Percentiles rank a stretch among this genome's conserved stretches.
Conservation (phyloP, 2,888 invertebrate species). For the Oscheius sp. region DNA sequence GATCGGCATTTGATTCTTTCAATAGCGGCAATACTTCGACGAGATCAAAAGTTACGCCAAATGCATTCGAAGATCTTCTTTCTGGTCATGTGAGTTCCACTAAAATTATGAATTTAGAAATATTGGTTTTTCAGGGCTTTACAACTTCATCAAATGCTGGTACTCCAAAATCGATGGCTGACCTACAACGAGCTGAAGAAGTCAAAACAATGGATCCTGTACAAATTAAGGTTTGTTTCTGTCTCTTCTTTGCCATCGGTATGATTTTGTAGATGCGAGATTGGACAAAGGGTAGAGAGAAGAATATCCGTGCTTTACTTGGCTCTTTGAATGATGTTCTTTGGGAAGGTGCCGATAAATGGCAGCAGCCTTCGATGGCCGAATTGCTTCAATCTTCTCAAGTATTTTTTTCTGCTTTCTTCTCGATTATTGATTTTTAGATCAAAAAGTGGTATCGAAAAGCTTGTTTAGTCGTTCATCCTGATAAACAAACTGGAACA, state of each 20-base stretch:
- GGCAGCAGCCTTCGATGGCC: constrained; percentile 93
- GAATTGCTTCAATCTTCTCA: constrained; percentile 89
- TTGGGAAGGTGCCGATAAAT: constrained; percentile 82
- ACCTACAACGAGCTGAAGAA: constrained; percentile 74
- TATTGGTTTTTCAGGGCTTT: constrained; percentile 6
- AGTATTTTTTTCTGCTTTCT: constrained; percentile 77
- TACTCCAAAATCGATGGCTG: constrained; percentile 73
- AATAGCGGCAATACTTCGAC: constrained; percentile 46
- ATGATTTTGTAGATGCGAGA: constrained; percentile 78
- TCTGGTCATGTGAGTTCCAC: constrained; percentile 63
- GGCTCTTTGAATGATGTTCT: constrained; percentile 88
- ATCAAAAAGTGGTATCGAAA: constrained; percentile 95
- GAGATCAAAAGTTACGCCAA: constrained; percentile 68
- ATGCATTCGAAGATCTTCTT: constrained; percentile 75
- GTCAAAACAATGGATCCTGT: constrained; percentile 75
- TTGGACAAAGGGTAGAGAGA: constrained; percentile 92
- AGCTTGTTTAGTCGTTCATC: constrained; percentile 96
- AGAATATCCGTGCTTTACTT: constrained; percentile 92
- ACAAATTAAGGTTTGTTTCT: constrained; percentile 74
- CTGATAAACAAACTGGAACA: constrained; percentile 82
- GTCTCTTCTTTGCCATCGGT: not conserved
- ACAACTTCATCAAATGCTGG: constrained; percentile 52
- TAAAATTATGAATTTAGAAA: not conserved
- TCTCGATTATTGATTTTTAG: constrained; percentile 76
- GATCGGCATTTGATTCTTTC: constrained; percentile 49